A percentile compares a stretch with the other conserved stretches of the same genome.
Conservation (phyloP, 2,113 vertebrate species). For the Limanda limanda region DNA sequence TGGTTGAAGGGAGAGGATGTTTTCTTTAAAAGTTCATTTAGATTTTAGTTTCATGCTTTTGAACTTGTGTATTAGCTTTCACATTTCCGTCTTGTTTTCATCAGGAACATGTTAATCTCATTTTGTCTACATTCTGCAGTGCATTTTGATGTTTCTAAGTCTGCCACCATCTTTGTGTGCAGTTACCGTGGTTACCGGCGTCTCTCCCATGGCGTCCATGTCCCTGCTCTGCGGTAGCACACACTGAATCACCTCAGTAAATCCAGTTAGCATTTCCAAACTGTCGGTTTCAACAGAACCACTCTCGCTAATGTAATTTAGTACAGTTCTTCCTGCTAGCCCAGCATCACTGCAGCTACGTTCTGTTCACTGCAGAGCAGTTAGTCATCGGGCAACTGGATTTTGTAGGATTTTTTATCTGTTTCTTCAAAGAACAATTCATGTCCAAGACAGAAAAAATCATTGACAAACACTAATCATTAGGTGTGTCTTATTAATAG, state of each 20-base stretch:
- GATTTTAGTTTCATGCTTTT: background rate
- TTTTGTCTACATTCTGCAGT: background rate
- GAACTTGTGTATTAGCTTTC: background rate
- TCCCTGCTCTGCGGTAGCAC: background rate
- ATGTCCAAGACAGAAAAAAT: no score
- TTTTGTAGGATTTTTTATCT: no score
- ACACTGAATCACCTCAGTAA: background rate
- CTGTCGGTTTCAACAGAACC: background rate
- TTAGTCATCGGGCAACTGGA: no score
- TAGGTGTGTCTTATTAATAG: background rate
- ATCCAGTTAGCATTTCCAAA: background rate
- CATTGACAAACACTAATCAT: background rate
- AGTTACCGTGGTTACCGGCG: conserved; percentile 5
- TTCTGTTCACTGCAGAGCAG: no score
- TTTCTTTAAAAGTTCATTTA: background rate
- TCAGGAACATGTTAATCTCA: background rate
- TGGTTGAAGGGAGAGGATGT: background rate
- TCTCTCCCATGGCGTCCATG: background rate
- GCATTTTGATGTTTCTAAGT: background rate
- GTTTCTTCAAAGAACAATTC: no score
- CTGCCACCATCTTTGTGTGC: background rate
- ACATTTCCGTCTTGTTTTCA: background rate
- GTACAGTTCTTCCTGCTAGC: background rate
- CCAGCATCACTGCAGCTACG: no score
- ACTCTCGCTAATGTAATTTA: background rate